phyloP scores from a whole-genome alignment of 2,797 vertebrate species.

The Acanthopagrus latus region DNA sequence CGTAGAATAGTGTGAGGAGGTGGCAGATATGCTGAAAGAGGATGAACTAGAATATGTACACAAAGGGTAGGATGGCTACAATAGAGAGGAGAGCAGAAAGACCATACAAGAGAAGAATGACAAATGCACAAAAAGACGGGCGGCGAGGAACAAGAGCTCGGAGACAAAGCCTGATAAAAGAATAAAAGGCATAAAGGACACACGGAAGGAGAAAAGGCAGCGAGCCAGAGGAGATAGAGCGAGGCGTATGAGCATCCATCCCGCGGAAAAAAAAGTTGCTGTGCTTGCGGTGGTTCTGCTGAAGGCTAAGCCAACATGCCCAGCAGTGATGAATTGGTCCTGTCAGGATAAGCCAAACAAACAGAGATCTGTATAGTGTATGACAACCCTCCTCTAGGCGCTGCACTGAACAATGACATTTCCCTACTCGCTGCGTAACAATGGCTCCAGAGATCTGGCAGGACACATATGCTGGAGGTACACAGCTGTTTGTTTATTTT shows the following conservation, averaged over 20 bases:
- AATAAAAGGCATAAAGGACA: slow-evolving; percentile 47
- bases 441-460: slow-evolving; percentile 51
- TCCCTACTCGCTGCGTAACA: slow-evolving; percentile 47
- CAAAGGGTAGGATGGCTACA: slow-evolving; percentile 1
- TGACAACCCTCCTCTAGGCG: slow-evolving; percentile 70
- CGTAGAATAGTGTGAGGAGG: not conserved
- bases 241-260: slow-evolving; percentile 40
- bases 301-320: slow-evolving; percentile 67
- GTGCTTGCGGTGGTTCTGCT: slow-evolving; percentile 58
- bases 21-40: not conserved
- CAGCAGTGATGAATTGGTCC: slow-evolving; percentile 75
- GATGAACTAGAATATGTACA: slow-evolving; percentile 12
- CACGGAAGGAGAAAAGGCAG: slow-evolving; percentile 50
- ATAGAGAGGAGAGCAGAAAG: not conserved
- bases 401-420: slow-evolving; percentile 67
- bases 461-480: slow-evolving; percentile 59
- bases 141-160: slow-evolving; percentile 31
- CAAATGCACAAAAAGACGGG: not conserved
- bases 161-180: slow-evolving; percentile 37
- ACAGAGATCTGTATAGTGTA: slow-evolving; percentile 67
- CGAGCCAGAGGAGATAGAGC: slow-evolving; percentile 48
- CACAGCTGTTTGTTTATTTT: slow-evolving; percentile 27
- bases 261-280: slow-evolving; percentile 53
- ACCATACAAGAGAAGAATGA: slow-evolving; percentile 15
- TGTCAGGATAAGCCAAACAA: slow-evolving; percentile 78